phyloP scores from a whole-genome alignment of 2,888 invertebrate species.

The Trichopria drosophilae region DNA sequence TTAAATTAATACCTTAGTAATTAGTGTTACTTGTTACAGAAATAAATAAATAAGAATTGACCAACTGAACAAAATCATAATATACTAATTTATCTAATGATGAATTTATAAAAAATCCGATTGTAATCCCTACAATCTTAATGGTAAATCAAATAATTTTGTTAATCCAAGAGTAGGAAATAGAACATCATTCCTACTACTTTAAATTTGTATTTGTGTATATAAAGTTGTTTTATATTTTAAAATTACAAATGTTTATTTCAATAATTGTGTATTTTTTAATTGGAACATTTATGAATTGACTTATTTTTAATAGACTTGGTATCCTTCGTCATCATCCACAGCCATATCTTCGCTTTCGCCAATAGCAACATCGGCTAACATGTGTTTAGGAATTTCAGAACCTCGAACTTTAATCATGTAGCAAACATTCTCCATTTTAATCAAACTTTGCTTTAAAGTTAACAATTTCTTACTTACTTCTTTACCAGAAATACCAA shows the following conservation, averaged over 20 bases:
- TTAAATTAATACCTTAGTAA: background rate
- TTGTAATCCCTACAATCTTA: no score
- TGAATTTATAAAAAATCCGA: no score
- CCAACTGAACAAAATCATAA: no score
- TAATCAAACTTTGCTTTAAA: slow-evolving; percentile 74
- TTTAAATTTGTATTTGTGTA: background rate
- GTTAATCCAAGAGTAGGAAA: no score
- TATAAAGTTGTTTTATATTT: background rate
- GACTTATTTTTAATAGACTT: slow-evolving; percentile 45
- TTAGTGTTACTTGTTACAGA: background rate
- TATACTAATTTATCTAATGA: no score
- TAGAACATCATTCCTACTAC: no score
- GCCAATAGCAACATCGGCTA: slow-evolving; percentile 61
- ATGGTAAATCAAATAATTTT: no score
- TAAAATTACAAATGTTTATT: background rate
- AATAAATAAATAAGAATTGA: background rate
- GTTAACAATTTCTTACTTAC: slow-evolving; percentile 72
- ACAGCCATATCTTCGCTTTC: slow-evolving; percentile 50
- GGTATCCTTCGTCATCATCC: slow-evolving; percentile 62
- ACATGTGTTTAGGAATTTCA: slow-evolving; percentile 75
- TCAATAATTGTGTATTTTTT: background rate
- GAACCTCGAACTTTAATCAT: slow-evolving; percentile 78
- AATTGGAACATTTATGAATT: no score
- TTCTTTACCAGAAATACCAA: slow-evolving; percentile 64
- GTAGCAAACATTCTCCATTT: slow-evolving; percentile 84